phyloP scores from a whole-genome alignment of 2,888 invertebrate genomes.

The Campaea margaritaria region DNA sequence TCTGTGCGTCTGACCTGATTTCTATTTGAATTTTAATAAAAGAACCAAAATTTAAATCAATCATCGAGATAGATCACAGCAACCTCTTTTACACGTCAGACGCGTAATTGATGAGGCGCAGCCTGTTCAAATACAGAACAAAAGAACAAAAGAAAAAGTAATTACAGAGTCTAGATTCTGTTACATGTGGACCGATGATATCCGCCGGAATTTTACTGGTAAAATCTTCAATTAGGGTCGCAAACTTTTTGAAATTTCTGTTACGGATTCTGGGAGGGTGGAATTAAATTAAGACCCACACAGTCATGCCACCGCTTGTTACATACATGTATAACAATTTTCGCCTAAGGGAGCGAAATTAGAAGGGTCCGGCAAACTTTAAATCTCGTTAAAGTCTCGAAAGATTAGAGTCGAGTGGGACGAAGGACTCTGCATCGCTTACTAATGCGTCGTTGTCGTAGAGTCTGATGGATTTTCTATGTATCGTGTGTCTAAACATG shows the following conservation, averaged over 20 bases:
- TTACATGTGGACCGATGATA: constrained; percentile 16
- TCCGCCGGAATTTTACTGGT: constrained; percentile 26
- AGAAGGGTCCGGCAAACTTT: constrained; percentile 49
- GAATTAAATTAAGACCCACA: constrained; percentile 46
- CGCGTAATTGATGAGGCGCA: constrained; percentile 37
- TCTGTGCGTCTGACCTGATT: constrained; percentile 18
- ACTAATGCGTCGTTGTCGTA: constrained; percentile 32
- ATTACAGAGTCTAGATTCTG: constrained; percentile 21
- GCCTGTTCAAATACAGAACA: constrained; percentile 35
- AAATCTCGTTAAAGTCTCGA: constrained; percentile 48
- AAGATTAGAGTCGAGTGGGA: constrained; percentile 21
- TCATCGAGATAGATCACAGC: constrained; percentile 38
- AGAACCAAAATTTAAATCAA: constrained; percentile 37
- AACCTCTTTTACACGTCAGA: constrained; percentile 32
- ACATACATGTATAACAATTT: constrained; percentile 43
- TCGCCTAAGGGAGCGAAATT: constrained; percentile 42
- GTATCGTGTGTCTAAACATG: constrained; percentile 35
- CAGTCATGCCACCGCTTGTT: constrained; percentile 32
- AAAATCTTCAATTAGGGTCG: constrained; percentile 41
- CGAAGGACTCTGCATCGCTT: constrained; percentile 33
- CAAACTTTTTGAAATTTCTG: constrained; percentile 42
- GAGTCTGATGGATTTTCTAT: constrained; percentile 41
- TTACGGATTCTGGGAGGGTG: constrained; percentile 27
- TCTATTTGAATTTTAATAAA: constrained; percentile 24
- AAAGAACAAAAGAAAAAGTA: constrained; percentile 30